These are phyloP conservation scores for Elephas maximus DNA, from an alignment of 2,113 vertebrate species.

Conservation along the genomic window DNA sequence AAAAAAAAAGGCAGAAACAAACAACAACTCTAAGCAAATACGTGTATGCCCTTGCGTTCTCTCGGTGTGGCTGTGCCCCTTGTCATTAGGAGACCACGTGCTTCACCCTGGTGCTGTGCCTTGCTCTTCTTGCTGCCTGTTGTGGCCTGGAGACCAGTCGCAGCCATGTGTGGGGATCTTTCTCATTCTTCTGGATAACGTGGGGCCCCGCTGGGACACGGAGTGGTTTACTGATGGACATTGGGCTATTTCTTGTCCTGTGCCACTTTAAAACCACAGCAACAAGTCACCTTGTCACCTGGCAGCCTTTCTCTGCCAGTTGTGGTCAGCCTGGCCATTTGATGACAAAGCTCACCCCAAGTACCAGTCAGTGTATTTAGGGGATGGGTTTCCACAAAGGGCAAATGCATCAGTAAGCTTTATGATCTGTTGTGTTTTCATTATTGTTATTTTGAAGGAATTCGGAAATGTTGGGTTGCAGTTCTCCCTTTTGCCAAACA, in stretches of 20 bases:
- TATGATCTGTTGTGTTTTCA: constrained; percentile 3
- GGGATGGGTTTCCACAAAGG: constrained; percentile 6
- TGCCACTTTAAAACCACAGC: background rate
- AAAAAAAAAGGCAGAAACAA: background rate
- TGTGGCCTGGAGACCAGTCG: background rate
- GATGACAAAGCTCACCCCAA: too few relatives aligned
- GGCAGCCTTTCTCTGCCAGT: background rate
- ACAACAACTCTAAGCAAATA: background rate
- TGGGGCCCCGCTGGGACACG: rapidly evolving
- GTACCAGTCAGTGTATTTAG: background rate
- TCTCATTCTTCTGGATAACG: rapidly evolving
- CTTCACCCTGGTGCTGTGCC: background rate
- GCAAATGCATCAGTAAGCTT: background rate
- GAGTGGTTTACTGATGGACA: rapidly evolving
- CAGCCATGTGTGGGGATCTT: rapidly evolving
- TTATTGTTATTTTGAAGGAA: constrained; percentile 29
- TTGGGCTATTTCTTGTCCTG: background rate
- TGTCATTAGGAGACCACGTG: background rate
- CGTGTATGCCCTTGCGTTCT: rapidly evolving
- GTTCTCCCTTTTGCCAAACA: background rate
- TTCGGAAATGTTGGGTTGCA: background rate
- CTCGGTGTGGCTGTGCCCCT: background rate
- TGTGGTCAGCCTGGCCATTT: too few relatives aligned
- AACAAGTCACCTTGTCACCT: background rate
- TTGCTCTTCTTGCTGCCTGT: rapidly evolving